phyloP scores from a whole-genome alignment of 2,113 vertebrate genomes.

The Alaudala cheleensis region DNA sequence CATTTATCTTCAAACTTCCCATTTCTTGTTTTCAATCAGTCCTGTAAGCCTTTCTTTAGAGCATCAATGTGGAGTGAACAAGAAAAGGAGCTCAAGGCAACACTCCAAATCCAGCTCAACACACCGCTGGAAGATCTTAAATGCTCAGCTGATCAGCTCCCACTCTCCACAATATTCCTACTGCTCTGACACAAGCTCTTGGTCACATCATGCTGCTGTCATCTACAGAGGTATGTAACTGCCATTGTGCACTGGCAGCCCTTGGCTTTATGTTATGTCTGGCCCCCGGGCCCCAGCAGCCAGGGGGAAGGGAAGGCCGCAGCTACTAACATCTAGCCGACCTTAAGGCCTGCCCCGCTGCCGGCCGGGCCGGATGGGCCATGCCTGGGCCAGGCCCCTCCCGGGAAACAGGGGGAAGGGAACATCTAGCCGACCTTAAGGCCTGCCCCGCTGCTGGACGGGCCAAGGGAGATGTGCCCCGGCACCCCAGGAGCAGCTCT shows the following conservation, averaged over 20 bases:
- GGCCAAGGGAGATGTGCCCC: no score
- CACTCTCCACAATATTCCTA: not conserved
- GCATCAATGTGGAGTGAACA: not conserved
- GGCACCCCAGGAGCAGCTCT: no score
- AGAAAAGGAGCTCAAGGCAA: not conserved
- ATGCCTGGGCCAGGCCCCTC: no score
- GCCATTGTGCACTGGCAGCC: not conserved
- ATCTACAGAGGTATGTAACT: not conserved
- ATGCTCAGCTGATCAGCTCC: not conserved
- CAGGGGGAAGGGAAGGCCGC: no score
- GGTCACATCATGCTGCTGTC: not conserved
- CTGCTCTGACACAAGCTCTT: not conserved
- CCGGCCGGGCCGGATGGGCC: no score
- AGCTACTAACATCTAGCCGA: no score
- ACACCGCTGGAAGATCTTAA: not conserved
- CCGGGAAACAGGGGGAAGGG: no score
- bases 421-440: no score
- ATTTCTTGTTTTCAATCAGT: not conserved
- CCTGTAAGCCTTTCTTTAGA: not conserved
- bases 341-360: no score
- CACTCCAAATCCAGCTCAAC: not conserved
- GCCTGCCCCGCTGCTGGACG: no score
- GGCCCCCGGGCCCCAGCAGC: no score
- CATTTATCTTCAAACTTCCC: not conserved
- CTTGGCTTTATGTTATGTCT: not conserved